Evolutionary conservation across 2,797 vertebrate species (phyloP).

Genomic region (Sebastolobus alascanus): DNA sequence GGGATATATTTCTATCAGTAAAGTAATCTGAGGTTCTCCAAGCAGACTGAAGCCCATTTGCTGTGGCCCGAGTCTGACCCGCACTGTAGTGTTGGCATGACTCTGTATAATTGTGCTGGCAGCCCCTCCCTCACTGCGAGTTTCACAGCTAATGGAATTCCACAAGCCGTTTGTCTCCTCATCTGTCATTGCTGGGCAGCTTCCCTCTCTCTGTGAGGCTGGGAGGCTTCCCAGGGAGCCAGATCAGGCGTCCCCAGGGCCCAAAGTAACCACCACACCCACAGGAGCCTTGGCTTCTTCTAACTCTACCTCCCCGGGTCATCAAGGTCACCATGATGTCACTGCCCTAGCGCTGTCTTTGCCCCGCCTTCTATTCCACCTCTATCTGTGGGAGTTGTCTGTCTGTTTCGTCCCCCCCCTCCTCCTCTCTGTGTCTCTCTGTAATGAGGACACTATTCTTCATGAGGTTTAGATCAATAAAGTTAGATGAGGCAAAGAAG

Average conservation of each 20-base stretch:
- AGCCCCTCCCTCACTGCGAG: constrained; percentile 39
- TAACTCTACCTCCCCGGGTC: constrained; percentile 50
- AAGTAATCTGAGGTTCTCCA: constrained; percentile 29
- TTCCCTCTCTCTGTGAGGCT: constrained; percentile 58
- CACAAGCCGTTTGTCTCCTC: constrained; percentile 64
- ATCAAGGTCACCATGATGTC: constrained; percentile 59
- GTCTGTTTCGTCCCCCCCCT: background rate
- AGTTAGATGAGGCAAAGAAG: constrained; percentile 58
- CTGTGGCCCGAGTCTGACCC: constrained; percentile 46
- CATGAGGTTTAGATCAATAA: constrained; percentile 68
- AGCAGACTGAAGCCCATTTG: constrained; percentile 23
- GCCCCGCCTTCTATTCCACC: constrained; percentile 28
- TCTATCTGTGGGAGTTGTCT: constrained; percentile 42
- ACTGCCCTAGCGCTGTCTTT: constrained; percentile 16
- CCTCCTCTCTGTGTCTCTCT: constrained; percentile 6
- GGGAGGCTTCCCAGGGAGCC: constrained; percentile 66
- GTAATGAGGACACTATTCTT: constrained; percentile 44
- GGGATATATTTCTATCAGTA: constrained; percentile 29
- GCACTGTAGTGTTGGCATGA: constrained; percentile 47
- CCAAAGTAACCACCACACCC: constrained; percentile 63
- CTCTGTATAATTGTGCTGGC: constrained; percentile 42
- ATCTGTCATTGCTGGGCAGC: constrained; percentile 72
- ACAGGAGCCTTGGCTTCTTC: constrained; percentile 64
- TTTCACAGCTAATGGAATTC: constrained; percentile 68
- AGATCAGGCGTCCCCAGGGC: constrained; percentile 50